Base-by-base conservation (phyloP, 2,888 invertebrate genomes). In the Orchesellides sinensis region DNA sequence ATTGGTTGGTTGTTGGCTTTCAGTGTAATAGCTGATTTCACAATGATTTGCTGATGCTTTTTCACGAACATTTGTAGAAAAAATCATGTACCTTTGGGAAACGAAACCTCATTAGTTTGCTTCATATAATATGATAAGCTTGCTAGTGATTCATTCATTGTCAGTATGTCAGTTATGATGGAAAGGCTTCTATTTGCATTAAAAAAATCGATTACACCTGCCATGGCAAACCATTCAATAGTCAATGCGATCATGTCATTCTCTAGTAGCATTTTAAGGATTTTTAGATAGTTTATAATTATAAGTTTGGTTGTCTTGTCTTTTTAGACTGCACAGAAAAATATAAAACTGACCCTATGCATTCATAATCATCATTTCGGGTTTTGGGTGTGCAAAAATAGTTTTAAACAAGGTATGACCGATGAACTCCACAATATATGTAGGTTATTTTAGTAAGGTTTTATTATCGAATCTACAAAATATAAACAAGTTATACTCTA, bases 221-320 rank as follows among this genome's bases (percentile, higher is more conserved):
- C 82, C 82, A 82, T 82, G 75, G 75, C 82, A 63, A 61, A 82
- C 63, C 49, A 23, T 47, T 61, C 27, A 65, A 81, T 82, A 83
- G 83, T 83, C 83, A 83, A 61, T 72, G 35, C 47, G 32, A 77
- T 83, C 83, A 83, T 83, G 83, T 83, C 83, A 83, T 72, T 80
- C 27, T 63, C 17, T 59, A 59, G n/a, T 25, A 54, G 54, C n/a
- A n/a, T 40, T 40, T 32, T 32, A 32, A 32, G 29, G 27, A 25
- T 56, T 56, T 8, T 47, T 54, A 74, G 63, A 56, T 47, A 0
- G 63, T 74, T 25, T 40, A 35, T 61, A 19, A 27, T 59, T 59
- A 5, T 54, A 54, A 40, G 2, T n/a, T n/a, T n/a, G n/a, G n/a
- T n/a, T n/a, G n/a, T 40, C 2, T 14, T 40, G n/a, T 40, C 32